A percentile compares a stretch with the other conserved stretches of the same genome.
These are phyloP conservation scores for Mormyrops boulengeri DNA, from an alignment of 2,797 vertebrate species.

Conservation along the genomic window DNA sequence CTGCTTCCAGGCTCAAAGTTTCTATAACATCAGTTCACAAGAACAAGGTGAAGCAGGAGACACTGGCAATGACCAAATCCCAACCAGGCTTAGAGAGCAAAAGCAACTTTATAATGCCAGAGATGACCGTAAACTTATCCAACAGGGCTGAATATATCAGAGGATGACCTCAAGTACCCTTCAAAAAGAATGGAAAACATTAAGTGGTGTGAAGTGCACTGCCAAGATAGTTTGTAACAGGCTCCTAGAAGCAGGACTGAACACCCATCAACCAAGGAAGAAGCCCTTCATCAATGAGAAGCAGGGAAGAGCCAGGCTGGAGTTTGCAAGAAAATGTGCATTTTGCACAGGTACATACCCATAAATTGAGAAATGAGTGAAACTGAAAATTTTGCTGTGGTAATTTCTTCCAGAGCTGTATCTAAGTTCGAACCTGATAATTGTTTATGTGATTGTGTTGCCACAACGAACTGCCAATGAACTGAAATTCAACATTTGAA, in stretches of 20 bases:
- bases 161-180: background rate
- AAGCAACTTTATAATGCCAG: background rate
- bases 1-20: background rate
- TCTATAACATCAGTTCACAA: background rate
- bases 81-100: background rate
- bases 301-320: background rate
- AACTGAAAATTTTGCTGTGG: background rate
- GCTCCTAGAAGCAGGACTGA: background rate
- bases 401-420: background rate
- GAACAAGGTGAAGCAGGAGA: background rate
- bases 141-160: background rate
- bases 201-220: background rate
- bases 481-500: background rate
- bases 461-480: background rate
- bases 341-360: background rate
- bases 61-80: background rate
- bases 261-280: background rate
- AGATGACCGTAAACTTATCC: background rate
- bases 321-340: background rate
- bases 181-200: background rate
- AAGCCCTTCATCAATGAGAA: background rate
- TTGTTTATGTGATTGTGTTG: background rate
- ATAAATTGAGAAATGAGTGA: background rate
- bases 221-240: background rate
- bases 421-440: background rate